Percentiles rank a stretch among this genome's conserved stretches.
Evolutionary conservation across 2,113 vertebrate species (phyloP).

Genomic region (Pseudorasbora parva): DNA sequence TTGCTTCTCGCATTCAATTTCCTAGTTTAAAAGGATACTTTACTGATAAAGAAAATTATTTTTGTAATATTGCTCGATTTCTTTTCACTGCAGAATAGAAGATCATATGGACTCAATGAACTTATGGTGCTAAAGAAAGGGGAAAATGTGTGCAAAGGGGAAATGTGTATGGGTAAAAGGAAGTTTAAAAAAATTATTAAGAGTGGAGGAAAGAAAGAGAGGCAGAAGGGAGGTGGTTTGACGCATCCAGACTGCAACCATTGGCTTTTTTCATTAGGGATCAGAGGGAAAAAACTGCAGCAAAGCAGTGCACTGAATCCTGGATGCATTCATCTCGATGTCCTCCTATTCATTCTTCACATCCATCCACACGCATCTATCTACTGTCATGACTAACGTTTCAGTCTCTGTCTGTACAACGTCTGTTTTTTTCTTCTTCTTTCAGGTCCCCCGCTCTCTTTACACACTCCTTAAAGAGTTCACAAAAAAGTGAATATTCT

Average conservation of each 20-base stretch:
- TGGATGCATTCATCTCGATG: constrained; percentile 65
- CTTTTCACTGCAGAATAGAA: constrained; percentile 7
- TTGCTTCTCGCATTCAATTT: neutral
- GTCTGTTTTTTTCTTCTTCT: constrained; percentile 28
- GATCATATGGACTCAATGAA: constrained; percentile 72
- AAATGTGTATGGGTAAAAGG: constrained; percentile 11
- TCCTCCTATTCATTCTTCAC: constrained; percentile 44
- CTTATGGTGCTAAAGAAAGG: constrained; percentile 67
- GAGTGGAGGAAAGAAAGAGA: constrained; percentile 9
- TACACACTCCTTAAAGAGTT: constrained; percentile 26
- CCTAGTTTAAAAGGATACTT: neutral
- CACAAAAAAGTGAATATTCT: neutral
- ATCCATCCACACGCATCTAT: constrained; percentile 37
- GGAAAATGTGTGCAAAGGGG: neutral
- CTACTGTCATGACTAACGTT: constrained; percentile 14
- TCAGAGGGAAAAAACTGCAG: constrained; percentile 69
- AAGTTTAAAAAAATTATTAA: neutral
- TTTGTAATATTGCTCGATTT: neutral
- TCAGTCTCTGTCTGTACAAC: constrained; percentile 52
- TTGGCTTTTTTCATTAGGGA: constrained; percentile 61
- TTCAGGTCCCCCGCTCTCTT: constrained; percentile 18
- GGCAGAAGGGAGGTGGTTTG: constrained; percentile 52
- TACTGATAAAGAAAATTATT: neutral
- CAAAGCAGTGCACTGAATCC: constrained; percentile 72
- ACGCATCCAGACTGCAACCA: constrained; percentile 60